A percentile compares a stretch with the other conserved stretches of the same genome.
Conservation (phyloP, 2,797 vertebrate genomes). For the Spheniscus humboldti region DNA sequence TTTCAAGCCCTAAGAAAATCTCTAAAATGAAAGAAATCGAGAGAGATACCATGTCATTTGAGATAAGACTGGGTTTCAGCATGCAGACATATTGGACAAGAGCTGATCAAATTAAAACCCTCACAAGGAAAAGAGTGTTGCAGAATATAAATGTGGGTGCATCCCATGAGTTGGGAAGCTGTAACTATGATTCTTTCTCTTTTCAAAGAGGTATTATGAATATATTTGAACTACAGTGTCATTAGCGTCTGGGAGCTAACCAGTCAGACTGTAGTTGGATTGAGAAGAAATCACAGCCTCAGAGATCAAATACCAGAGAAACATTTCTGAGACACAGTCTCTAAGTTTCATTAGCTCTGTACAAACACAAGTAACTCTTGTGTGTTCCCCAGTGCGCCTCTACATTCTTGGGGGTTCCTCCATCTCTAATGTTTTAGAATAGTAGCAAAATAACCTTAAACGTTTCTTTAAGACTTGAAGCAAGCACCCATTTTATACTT, state of each 20-base stretch:
- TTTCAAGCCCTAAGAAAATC: background rate
- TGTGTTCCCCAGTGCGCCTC: background rate
- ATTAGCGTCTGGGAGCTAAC: background rate
- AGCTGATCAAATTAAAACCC: background rate
- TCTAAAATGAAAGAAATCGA: background rate
- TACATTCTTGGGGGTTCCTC: background rate
- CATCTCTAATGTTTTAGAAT: background rate
- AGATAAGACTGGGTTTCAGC: background rate
- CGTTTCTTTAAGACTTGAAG: background rate
- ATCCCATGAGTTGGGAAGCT: background rate
- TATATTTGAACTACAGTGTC: background rate
- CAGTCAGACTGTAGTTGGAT: background rate
- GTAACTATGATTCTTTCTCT: background rate
- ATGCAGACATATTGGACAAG: rapidly evolving
- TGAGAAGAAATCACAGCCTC: background rate
- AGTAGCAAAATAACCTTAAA: background rate
- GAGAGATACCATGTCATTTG: background rate
- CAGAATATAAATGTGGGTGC: background rate
- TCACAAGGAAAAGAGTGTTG: background rate
- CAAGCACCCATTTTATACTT: background rate
- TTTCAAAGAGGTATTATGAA: background rate
- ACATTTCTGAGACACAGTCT: background rate
- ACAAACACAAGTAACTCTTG: background rate
- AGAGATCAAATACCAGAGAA: background rate
- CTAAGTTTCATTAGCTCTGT: background rate